Conservation (phyloP, 1,140 invertebrate species). For the Andrena cerasifolii region DNA sequence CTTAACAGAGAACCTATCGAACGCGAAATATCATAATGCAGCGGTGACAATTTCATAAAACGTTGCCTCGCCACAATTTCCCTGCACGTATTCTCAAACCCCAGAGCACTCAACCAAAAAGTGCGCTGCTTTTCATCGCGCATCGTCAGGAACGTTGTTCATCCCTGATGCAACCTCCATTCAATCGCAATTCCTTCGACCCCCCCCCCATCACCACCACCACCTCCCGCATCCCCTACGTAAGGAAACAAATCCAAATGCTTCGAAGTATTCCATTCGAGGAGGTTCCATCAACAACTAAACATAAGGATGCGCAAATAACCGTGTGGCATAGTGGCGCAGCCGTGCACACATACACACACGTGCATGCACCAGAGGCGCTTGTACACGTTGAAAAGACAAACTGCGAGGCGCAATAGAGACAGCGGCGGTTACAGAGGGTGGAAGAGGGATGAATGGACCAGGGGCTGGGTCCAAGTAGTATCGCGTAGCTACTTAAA, state of each 20-base stretch:
- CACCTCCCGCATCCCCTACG: background rate
- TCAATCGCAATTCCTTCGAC: background rate
- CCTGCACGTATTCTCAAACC: too few relatives aligned
- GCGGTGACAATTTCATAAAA: too few relatives aligned
- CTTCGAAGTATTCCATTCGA: background rate
- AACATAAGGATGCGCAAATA: slow-evolving; percentile 5
- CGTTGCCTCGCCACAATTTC: too few relatives aligned
- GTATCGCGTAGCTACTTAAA: slow-evolving; percentile 79
- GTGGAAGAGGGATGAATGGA: slow-evolving; percentile 11
- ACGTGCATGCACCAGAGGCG: background rate
- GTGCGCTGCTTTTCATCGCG: too few relatives aligned
- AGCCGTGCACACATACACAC: background rate
- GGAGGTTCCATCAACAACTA: background rate
- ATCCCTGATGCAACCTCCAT: too few relatives aligned
- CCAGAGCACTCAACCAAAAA: too few relatives aligned
- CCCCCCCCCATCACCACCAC: too few relatives aligned
- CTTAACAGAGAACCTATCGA: too few relatives aligned
- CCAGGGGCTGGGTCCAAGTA: slow-evolving; percentile 43
- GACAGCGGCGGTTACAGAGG: slow-evolving; percentile 39
- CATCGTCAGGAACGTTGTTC: too few relatives aligned
- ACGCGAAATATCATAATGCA: too few relatives aligned
- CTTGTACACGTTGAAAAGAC: slow-evolving; percentile 33
- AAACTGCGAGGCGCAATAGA: slow-evolving; percentile 36
- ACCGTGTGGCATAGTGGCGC: background rate
- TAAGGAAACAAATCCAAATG: background rate